A percentile compares a stretch with the other conserved stretches of the same genome.
Conservation (phyloP, 2,113 vertebrate genomes). For the Grammomys surdaster region DNA sequence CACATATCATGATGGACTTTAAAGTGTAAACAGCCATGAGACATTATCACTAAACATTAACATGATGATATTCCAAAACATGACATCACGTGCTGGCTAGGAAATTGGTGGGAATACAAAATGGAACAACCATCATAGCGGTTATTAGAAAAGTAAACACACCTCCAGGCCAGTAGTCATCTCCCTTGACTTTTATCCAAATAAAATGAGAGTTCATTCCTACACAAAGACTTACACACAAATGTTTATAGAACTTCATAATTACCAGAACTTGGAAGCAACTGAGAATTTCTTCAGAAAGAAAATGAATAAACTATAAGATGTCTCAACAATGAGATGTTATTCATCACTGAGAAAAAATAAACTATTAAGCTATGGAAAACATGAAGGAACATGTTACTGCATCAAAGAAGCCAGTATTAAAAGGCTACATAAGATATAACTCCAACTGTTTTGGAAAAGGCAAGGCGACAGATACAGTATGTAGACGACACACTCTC, state of each 20-base stretch:
- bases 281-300: background rate
- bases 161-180: background rate
- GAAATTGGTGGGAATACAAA: background rate
- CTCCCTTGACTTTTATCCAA: background rate
- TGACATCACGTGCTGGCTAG: background rate
- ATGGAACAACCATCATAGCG: background rate
- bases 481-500: background rate
- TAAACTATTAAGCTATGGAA: background rate
- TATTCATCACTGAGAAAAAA: slow-evolving; percentile 29
- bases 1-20: background rate
- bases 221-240: background rate
- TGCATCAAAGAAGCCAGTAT: background rate
- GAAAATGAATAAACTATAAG: background rate
- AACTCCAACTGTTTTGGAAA: background rate
- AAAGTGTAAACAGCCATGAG: background rate
- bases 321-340: background rate
- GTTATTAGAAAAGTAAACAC: slow-evolving; percentile 17
- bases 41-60: background rate
- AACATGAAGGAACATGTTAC: background rate
- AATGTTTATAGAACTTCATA: slow-evolving; percentile 2
- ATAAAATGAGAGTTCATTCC: background rate
- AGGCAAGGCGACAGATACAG: background rate
- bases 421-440: background rate
- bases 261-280: slow-evolving; percentile 7
- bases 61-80: background rate